Base-by-base conservation (phyloP, 2,113 vertebrate species). In the Panthera tigris region DNA sequence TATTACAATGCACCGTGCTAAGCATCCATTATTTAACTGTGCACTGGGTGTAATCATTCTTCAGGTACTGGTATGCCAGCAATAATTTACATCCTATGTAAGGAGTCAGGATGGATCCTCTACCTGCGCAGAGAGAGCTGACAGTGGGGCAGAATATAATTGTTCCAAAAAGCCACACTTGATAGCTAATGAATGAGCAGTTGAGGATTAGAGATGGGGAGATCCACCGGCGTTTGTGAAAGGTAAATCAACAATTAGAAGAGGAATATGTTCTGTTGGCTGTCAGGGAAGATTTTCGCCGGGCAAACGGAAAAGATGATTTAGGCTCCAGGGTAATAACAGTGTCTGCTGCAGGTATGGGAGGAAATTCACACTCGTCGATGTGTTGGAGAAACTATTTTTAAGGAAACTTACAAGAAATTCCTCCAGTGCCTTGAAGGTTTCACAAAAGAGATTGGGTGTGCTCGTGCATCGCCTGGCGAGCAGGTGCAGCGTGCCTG, bases 141-240 rank as follows among this genome's bases (percentile, higher is more conserved):
- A 94, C 74, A 84, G 94, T 18, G 9, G 93, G 89, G 80, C 57
- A 81, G 86, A 82, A 94, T 92, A 61, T 95, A 95, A 97, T 93
- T 96, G 97, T 96, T 96, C 96, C 88, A 71, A 95, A 96, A 98
- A 97, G 91, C 96, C 55, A 21, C 79, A 94, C 63, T 96, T 94
- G 96, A 95, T 97, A 66, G 97, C 89, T 96, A 97, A 96, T 97
- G 96, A 95, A 36, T 45, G 92, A 97, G 96, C 78, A 90, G 97
- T 82, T 90, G 89, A 96, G 73, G 65, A 52, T 93, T 86, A 63
- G 48, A 87, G 92, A 86, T 84, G 93, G n/a, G 76, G 91, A 94
- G 82, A 23, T 65, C 48, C 31, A 33, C 83, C 7, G 2, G 89
- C 10, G 0, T 76, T 74, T 57, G 1, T 25, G 69, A 91, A 83